Percentiles rank a stretch among this genome's conserved stretches.
Conservation (phyloP, 2,113 vertebrate species). For the Hemiprocne comata region DNA sequence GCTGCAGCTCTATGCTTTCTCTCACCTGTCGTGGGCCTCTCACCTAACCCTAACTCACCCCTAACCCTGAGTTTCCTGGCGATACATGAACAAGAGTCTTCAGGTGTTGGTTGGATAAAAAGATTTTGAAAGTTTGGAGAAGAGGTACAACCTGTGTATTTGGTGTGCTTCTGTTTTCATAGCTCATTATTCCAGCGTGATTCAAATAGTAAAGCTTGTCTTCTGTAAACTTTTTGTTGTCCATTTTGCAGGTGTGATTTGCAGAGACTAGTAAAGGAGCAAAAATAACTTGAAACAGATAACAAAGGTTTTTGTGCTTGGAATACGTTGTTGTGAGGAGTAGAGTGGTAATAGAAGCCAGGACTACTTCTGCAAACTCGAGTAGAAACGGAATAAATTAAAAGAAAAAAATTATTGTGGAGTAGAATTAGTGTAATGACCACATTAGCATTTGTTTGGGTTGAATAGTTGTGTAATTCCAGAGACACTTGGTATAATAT, state of each 20-base stretch:
- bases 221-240: not conserved
- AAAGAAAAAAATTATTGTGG: not conserved
- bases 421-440: not conserved
- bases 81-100: fast-evolving
- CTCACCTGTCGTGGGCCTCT: too few species aligned
- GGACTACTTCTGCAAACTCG: not conserved
- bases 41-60: too few species aligned
- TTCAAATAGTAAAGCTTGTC: not conserved
- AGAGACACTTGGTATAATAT: not conserved
- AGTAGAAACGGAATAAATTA: not conserved
- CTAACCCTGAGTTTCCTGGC: not conserved
- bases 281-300: not conserved
- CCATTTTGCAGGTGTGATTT: not conserved
- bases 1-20: not conserved
- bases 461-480: not conserved
- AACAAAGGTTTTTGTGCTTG: not conserved
- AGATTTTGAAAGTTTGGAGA: not conserved
- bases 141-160: not conserved
- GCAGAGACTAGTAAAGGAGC: not conserved
- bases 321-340: not conserved
- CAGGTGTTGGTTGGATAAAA: not conserved
- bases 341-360: not conserved
- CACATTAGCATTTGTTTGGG: not conserved
- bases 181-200: not conserved
- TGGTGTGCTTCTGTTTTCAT: not conserved